Evolutionary conservation across 64 coral and sea anemone species (phyloP).

Genomic region (Actinia tenebrosa): DNA sequence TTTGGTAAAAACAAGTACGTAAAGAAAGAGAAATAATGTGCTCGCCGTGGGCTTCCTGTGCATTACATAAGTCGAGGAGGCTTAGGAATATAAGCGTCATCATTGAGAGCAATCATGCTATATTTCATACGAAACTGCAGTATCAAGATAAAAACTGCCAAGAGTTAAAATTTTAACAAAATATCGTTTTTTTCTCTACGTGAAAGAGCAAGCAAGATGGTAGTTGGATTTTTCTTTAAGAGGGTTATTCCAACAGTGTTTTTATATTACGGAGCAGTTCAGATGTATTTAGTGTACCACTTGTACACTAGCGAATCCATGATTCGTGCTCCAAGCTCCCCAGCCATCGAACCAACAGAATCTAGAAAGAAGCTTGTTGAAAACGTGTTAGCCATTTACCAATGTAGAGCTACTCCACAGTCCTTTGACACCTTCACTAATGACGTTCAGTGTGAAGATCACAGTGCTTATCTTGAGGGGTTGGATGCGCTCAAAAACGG

Average conservation of each 20-base stretch:
- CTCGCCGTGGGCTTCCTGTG: too few relatives aligned
- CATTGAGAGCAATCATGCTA: too few relatives aligned
- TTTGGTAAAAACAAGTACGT: too few relatives aligned
- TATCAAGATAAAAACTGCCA: too few relatives aligned
- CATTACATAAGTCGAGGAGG: too few relatives aligned
- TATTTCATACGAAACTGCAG: too few relatives aligned
- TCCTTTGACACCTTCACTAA: not conserved
- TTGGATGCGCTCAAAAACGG: not conserved
- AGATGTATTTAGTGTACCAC: slow-evolving; percentile 20
- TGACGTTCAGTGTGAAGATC: slow-evolving; percentile 9
- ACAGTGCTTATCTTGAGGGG: not conserved
- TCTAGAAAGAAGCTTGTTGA: slow-evolving; percentile 12
- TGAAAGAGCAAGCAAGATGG: not conserved
- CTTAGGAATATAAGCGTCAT: too few relatives aligned
- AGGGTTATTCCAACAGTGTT: not conserved
- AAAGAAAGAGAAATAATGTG: too few relatives aligned
- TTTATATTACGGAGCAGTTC: slow-evolving; percentile 6
- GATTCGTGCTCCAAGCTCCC: not conserved
- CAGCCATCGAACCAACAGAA: not conserved
- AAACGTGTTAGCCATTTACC: not conserved
- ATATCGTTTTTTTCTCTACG: not conserved
- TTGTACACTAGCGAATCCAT: not conserved
- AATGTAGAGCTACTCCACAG: not conserved
- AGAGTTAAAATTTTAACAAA: too few relatives aligned
- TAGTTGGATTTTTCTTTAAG: slow-evolving; percentile 8